Base-by-base conservation (phyloP, 2,888 invertebrate genomes). In the Dolomedes plantarius region DNA sequence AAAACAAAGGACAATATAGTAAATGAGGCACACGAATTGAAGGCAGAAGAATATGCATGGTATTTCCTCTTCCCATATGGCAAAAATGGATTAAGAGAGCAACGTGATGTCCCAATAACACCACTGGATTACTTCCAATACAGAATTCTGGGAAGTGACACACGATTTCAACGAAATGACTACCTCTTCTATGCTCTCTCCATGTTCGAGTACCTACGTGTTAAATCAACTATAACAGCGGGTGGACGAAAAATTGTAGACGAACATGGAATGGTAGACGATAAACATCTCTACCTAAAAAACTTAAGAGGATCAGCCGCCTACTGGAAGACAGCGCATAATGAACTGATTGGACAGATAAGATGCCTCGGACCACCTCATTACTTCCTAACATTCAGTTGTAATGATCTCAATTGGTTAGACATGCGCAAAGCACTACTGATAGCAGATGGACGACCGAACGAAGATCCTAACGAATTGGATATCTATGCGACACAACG, bases 1-100 rank as follows among this genome's bases (percentile, higher is more conserved):
- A 86, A 73, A 36, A 74, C 80, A 73, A 77, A 46, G 36, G 36
- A 81, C 80, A 86, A 86, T 32, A 79, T 86, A n/a, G 65, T 85
- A 29, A 85, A 76, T 72, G 50, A 68, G 29, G 71, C 29, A 39
- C 71, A 71, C n/a, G 64, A 71, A 71, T 41, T 69, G 64, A 78
- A 69, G 39, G 69, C 56, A 28, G 75, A 71, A 76, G 81, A 73
- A 27, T 83, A 19, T 36, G 36, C 16, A 27, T 56, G 78, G 64
- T 86, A 56, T 31, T 81, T 46, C 36, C 67, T 80, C n/a, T 81
- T 83, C 16, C 82, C 72, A 65, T n/a, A n/a, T n/a, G 71, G 71
- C 27, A 72, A 50, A 39, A 83, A 86, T 50, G 65, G 71, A 69
- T 65, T 76, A n/a, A 82, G 50, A 50, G 75, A 83, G 39, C n/a